phyloP scores from a whole-genome alignment of 2,113 vertebrate species.

The Gallinago jamesoni region DNA sequence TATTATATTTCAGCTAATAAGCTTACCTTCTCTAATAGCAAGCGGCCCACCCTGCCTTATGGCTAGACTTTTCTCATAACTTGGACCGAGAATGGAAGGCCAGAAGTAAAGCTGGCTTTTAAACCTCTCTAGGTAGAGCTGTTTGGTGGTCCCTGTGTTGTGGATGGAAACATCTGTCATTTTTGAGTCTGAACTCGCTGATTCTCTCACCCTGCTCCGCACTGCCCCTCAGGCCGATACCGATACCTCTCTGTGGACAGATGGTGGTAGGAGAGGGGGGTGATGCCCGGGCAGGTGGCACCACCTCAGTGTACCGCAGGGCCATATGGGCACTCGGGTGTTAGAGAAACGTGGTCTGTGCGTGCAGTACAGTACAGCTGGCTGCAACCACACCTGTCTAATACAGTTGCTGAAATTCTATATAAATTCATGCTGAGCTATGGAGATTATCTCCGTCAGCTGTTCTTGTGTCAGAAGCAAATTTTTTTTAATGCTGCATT shows the following conservation, averaged over 20 bases:
- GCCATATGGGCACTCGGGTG: constrained; percentile 14
- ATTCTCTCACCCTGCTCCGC: neutral
- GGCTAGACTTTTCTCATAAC: constrained; percentile 1
- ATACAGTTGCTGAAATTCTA: constrained; percentile 19
- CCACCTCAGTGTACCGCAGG: neutral
- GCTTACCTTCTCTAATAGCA: constrained; percentile 40
- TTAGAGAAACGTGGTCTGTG: neutral
- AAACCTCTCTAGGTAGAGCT: neutral
- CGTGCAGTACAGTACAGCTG: neutral
- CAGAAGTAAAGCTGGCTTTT: neutral
- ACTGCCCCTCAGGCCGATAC: neutral
- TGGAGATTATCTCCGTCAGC: constrained; percentile 46
- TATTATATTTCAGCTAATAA: constrained; percentile 25
- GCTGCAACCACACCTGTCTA: constrained; percentile 39
- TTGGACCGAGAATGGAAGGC: neutral
- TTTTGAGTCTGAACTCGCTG: neutral
- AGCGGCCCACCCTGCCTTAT: neutral
- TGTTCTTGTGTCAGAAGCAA: constrained; percentile 30
- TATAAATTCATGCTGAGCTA: constrained; percentile 51
- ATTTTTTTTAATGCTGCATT: constrained; percentile 35
- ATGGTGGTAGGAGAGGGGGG: constrained; percentile 2
- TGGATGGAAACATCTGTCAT: neutral
- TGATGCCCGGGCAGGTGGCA: constrained; percentile 20
- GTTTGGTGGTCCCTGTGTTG: neutral
- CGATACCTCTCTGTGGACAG: constrained; percentile 2